These are phyloP conservation scores for Onthophagus sagittarius DNA, from an alignment of 2,888 invertebrate genomes.

Conservation along the genomic window DNA sequence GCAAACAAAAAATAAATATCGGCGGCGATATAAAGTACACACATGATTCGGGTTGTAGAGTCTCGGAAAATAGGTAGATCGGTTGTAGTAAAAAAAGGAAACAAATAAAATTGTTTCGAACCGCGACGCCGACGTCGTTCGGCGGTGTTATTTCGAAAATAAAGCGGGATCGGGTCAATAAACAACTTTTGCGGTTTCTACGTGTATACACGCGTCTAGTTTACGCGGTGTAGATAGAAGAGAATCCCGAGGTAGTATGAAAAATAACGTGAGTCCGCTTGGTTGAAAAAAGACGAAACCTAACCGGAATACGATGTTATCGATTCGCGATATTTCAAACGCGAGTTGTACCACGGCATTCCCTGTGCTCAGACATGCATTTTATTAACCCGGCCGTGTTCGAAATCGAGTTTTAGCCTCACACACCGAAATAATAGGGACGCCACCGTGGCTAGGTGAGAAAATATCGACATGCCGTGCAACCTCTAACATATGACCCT, in stretches of 20 bases:
- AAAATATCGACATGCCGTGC: background rate
- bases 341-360: constrained; percentile 13
- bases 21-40: background rate
- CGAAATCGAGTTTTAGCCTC: constrained; percentile 18
- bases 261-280: constrained; percentile 1
- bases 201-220: background rate
- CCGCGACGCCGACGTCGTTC: background rate
- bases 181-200: background rate
- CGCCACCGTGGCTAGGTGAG: background rate
- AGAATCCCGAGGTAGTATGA: background rate
- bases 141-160: background rate
- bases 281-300: background rate
- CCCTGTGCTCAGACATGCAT: constrained; percentile 23
- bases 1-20: too few species aligned
- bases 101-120: background rate
- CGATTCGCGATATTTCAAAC: constrained; percentile 21
- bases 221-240: constrained; percentile 1
- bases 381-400: constrained; percentile 22
- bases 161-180: background rate
- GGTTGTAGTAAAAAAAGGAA: background rate
- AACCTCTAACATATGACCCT: background rate
- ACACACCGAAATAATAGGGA: constrained; percentile 4
- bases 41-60: background rate
- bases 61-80: background rate
- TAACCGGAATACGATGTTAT: constrained; percentile 14